phyloP scores from a whole-genome alignment of 2,888 invertebrate genomes.

The Acrobasis suavella region DNA sequence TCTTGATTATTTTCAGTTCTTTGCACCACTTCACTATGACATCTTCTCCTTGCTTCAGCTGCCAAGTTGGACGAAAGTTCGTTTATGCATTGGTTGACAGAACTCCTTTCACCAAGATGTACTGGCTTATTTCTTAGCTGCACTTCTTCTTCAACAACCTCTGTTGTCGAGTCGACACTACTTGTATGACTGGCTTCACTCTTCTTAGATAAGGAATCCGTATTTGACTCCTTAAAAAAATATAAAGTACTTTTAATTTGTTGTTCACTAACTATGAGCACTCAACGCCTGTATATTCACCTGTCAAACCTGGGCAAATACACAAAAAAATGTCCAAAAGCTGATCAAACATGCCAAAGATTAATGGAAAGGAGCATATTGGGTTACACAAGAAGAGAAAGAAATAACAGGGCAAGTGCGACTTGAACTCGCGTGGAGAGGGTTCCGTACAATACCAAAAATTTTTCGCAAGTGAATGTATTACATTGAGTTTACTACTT shows the following conservation, averaged over 20 bases:
- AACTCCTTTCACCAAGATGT: slow-evolving; percentile 67
- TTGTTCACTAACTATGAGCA: not conserved
- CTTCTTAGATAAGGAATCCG: slow-evolving; percentile 67
- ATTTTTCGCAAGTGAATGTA: no score
- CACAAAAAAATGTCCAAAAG: not conserved
- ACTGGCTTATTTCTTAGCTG: slow-evolving; percentile 66
- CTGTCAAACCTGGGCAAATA: not conserved
- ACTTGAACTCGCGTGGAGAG: no score
- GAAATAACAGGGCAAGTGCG: no score
- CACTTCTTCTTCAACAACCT: slow-evolving; percentile 66
- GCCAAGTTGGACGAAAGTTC: slow-evolving; percentile 84
- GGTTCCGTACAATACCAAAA: no score
- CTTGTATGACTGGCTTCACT: slow-evolving; percentile 59
- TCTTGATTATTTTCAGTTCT: slow-evolving; percentile 68
- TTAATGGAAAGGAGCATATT: no score
- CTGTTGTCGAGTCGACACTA: slow-evolving; percentile 63
- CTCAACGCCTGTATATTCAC: no score
- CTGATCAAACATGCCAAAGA: no score
- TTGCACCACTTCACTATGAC: slow-evolving; percentile 77
- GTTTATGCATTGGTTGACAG: slow-evolving; percentile 86
- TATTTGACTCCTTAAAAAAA: slow-evolving; percentile 59
- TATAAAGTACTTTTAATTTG: slow-evolving; percentile 23
- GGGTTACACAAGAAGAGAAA: no score
- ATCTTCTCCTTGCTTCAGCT: slow-evolving; percentile 70
- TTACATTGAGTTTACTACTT: no score